A percentile compares a stretch with the other conserved stretches of the same genome.
Evolutionary conservation across 2,797 vertebrate species (phyloP).

Genomic region (Rhinichthys osculus): DNA sequence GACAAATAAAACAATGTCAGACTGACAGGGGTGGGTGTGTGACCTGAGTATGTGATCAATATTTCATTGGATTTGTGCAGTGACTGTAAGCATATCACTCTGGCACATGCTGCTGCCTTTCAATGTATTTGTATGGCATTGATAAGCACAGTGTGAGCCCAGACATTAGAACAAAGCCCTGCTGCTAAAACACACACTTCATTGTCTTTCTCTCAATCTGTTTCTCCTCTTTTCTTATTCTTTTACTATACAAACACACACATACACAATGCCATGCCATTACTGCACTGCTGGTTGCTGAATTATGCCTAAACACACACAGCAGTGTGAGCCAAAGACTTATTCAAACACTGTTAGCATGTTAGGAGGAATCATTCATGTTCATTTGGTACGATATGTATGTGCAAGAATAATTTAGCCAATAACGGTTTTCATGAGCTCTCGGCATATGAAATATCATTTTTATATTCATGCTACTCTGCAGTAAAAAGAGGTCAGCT

Average conservation of each 20-base stretch:
- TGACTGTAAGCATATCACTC: slow-evolving; percentile 50
- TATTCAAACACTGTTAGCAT: slow-evolving; percentile 59
- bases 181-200: slow-evolving; percentile 55
- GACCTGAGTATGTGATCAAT: slow-evolving; percentile 41
- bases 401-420: slow-evolving; percentile 3
- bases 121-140: slow-evolving; percentile 52
- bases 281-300: slow-evolving; percentile 55
- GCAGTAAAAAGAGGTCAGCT: slow-evolving; percentile 36
- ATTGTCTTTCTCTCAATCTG: slow-evolving; percentile 35
- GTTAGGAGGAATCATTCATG: slow-evolving; percentile 43
- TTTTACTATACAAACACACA: slow-evolving; percentile 23
- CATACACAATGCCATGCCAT: slow-evolving; percentile 41
- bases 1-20: slow-evolving; percentile 6
- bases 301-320: slow-evolving; percentile 48
- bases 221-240: slow-evolving; percentile 26
- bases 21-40: slow-evolving; percentile 19
- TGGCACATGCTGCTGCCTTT: slow-evolving; percentile 50
- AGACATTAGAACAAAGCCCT: slow-evolving; percentile 60
- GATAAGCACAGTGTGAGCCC: slow-evolving; percentile 58
- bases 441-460: slow-evolving; percentile 20
- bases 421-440: not conserved
- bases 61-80: slow-evolving; percentile 35
- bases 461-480: slow-evolving; percentile 37
- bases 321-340: slow-evolving; percentile 53
- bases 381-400: slow-evolving; percentile 9